These are phyloP conservation scores for Aporrectodea caliginosa DNA, from an alignment of 1,140 invertebrate genomes.

Conservation along the genomic window DNA sequence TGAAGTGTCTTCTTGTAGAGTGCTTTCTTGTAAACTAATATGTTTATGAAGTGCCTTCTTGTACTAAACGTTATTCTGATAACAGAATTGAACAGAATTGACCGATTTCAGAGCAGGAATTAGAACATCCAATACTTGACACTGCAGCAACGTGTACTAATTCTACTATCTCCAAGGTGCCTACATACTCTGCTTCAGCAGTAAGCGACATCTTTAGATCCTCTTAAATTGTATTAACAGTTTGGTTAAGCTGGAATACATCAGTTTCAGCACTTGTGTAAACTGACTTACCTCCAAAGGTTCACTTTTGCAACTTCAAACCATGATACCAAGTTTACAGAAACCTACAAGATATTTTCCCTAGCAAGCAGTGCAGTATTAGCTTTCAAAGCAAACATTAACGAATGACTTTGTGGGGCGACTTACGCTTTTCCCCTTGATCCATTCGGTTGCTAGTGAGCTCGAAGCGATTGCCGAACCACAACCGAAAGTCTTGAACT, in stretches of 20 bases:
- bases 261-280: not conserved
- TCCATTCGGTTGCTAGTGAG: constrained; percentile 99
- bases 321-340: not conserved
- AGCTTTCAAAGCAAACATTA: not conserved
- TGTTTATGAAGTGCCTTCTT: no score
- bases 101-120: no score
- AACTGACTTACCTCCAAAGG: not conserved
- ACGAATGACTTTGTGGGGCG: not conserved
- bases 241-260: not conserved
- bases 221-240: not conserved
- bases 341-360: not conserved
- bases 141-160: no score
- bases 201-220: no score
- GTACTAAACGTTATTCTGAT: no score
- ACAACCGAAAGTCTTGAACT: constrained; percentile 99
- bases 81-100: no score
- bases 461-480: constrained; percentile 98
- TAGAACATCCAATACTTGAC: no score
- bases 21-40: no score
- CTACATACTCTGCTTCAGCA: no score
- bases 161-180: no score
- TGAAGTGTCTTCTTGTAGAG: no score
- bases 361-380: not conserved
- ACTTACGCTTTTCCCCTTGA: constrained; percentile 91
- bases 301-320: not conserved